Conservation (phyloP, 2,888 invertebrate genomes). For the Scrobipalpa atriplicella region DNA sequence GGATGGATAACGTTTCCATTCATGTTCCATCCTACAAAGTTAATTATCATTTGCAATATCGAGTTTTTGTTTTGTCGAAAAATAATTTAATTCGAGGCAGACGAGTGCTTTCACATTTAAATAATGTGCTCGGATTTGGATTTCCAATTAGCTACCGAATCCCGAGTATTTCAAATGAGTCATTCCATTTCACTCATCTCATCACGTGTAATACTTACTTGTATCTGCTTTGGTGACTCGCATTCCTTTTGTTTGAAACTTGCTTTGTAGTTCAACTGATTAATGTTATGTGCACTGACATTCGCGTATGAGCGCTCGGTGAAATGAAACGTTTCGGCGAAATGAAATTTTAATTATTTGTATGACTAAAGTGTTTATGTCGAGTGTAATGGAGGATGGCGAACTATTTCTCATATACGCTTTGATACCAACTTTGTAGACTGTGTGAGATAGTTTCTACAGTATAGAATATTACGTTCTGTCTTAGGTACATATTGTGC, state of each 20-base stretch:
- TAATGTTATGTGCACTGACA: neutral
- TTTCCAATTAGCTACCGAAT: too few species aligned
- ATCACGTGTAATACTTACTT: constrained; percentile 7
- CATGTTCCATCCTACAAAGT: too few species aligned
- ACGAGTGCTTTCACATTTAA: neutral
- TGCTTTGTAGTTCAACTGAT: neutral
- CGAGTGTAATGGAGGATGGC: too few species aligned
- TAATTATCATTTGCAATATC: too few species aligned
- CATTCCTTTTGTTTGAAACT: neutral
- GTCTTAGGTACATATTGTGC: neutral
- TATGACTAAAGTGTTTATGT: neutral
- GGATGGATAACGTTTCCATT: too few species aligned
- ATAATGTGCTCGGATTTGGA: too few species aligned
- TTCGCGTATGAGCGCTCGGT: neutral
- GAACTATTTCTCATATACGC: neutral
- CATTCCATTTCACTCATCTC: neutral
- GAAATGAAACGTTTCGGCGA: neutral
- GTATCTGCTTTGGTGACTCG: neutral
- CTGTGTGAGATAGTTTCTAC: neutral
- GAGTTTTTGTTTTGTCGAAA: too few species aligned
- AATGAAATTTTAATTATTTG: neutral
- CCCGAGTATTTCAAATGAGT: neutral
- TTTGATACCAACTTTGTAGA: neutral
- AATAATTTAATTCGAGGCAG: neutral
- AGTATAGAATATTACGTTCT: neutral